Evolutionary conservation across 2,797 vertebrate species (phyloP), one percentile per base, ranked within the genome.

Genomic region (Anniella stebbinsi): DNA sequence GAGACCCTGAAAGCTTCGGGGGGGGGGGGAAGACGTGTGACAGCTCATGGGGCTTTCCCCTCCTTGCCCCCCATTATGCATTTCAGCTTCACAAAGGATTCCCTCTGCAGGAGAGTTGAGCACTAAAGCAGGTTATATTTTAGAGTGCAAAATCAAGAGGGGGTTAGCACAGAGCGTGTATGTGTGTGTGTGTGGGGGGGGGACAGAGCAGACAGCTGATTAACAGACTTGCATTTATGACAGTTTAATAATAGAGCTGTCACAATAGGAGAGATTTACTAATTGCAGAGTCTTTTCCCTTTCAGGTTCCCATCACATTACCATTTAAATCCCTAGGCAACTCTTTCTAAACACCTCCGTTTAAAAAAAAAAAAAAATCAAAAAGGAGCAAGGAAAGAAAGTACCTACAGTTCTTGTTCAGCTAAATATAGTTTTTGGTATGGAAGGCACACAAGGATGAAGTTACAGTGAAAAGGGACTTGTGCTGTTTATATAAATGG

Each of bases 241-340:
- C 96, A 96, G 93, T 94, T 95, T 97, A 97, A 97, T 97, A 96
- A 96, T 94, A 96, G 96, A 96, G 95, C 95, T 96, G 96, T 96
- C 96, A 96, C 95, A 96, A 97, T 96, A 94, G 90, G 90, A 96
- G 93, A 96, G 96, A 96, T 96, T 95, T 96, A 95, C 95, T 96
- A 97, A 97, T 96, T 96, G 95, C 93, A 85, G 89, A 95, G 94
- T 94, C 94, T 93, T 95, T 96, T 96, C 93, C 60, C 94, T 94
- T 93, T 88, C 87, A 94, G 95, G 93, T 96, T 94, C 94, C 95
- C 94, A 95, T 94, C 95, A 94, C 94, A 93, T 94, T 96, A 94
- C 96, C 96, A 95, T 96, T 96, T 95, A 94, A 96, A 95, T 92
- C 0, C 0, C 83, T 92, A 87, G 0, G 21, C 90, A 78, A 93